phyloP scores from a whole-genome alignment of 1,140 invertebrate species.

The Ips typographus region DNA sequence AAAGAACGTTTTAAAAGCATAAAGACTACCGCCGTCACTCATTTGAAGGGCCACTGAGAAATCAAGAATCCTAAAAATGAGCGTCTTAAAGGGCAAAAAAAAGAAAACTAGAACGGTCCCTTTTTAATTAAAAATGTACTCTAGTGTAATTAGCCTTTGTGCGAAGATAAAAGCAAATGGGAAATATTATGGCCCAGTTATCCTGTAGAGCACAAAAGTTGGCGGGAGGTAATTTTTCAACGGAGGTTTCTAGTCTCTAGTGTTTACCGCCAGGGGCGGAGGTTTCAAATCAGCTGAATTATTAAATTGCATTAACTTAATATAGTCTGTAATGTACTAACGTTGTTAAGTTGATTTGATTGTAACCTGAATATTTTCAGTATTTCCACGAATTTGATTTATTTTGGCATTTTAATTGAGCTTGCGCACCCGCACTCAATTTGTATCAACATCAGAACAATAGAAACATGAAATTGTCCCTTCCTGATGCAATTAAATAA shows the following conservation, averaged over 20 bases:
- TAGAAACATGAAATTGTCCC: neutral
- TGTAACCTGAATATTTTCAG: neutral
- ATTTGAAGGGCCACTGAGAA: neutral
- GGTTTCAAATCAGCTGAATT: neutral
- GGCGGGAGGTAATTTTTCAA: slow-evolving; percentile 26
- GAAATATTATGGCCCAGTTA: slow-evolving; percentile 23
- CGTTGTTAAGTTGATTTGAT: neutral
- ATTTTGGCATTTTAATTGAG: neutral
- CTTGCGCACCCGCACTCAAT: neutral
- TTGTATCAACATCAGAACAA: neutral
- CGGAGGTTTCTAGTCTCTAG: slow-evolving; percentile 1
- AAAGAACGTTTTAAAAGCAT: too few relatives aligned
- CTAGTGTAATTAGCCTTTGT: slow-evolving; percentile 31
- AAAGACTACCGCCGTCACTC: too few relatives aligned
- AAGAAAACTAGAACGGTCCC: neutral
- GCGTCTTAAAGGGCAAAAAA: slow-evolving; percentile 1
- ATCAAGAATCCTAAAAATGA: slow-evolving; percentile 5
- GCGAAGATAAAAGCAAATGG: slow-evolving; percentile 26
- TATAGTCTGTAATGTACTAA: too few relatives aligned
- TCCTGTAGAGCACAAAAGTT: slow-evolving; percentile 18
- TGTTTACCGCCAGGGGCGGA: neutral
- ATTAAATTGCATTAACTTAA: too few relatives aligned
- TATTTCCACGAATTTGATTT: neutral
- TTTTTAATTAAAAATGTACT: slow-evolving; percentile 30
- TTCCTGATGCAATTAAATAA: neutral